Base-by-base conservation (phyloP, 2,888 invertebrate genomes). In the Coremacera marginata region DNA sequence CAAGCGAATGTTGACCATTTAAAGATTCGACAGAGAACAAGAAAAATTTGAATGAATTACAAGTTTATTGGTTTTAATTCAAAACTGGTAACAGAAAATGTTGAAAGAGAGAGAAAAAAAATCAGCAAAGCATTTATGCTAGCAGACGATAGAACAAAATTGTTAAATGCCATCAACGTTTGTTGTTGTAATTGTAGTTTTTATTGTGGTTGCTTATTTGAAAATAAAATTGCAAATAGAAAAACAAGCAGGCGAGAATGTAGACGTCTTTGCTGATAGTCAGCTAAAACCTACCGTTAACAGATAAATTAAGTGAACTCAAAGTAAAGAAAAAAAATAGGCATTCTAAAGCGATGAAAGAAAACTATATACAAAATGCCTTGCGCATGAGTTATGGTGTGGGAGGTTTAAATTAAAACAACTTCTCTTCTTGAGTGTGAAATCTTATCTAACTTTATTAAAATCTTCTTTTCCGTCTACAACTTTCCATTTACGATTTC, bases 41-140 rank as follows among this genome's bases (percentile, higher is more conserved):
- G 27, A 25, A 60, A 60, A 11, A 60, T 60, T 16, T 27, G 22
- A 22, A 22, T 22, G 25, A 8, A 27, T 60, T 60, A 25, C 68
- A 68, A 68, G 68, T 68, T 37, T 68, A 51, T 68, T 67, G 67
- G 44, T 67, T 44, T 67, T 67, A 44, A 67, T 68, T 68, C 19
- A n/a, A 68, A 65, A 68, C 68, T 68, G 68, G 25, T 25, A 51
- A 60, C 27, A 60, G 60, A 65, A 65, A 65, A 25, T 44, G 49
- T 22, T 44, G 19, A 11, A 44, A 37, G 49, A 19, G 25, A 44
- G n/a, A n/a, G n/a, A n/a, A n/a, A 67, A 67, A 31, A n/a, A 27
- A 65, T 25, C 22, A 3, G 22, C 19, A 57, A 9, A 9, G 25
- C 19, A 55, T 19, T 19, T 55, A n/a, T 55, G 19, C 7, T 8